A percentile compares a stretch with the other conserved stretches of the same genome.
These are phyloP conservation scores for Numenius arquata DNA, from an alignment of 2,113 vertebrate species.

Conservation along the genomic window DNA sequence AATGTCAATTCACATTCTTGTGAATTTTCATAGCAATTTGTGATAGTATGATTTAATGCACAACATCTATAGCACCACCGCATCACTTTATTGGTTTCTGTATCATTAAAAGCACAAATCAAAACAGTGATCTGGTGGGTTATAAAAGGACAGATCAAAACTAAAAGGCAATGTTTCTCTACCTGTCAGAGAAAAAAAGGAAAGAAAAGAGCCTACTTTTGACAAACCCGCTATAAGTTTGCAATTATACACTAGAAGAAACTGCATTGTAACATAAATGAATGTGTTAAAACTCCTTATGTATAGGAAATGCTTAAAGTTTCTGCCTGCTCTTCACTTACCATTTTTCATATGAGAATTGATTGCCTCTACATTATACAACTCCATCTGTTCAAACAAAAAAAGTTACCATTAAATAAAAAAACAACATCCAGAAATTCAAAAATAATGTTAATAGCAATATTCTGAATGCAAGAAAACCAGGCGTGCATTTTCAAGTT, in stretches of 20 bases:
- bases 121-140: neutral
- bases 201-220: neutral
- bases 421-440: neutral
- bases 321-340: neutral
- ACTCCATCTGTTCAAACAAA: neutral
- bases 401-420: neutral
- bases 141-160: neutral
- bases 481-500: neutral
- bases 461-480: neutral
- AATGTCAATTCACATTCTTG: neutral
- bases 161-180: neutral
- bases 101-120: neutral
- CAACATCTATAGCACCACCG: neutral
- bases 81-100: neutral
- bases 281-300: neutral
- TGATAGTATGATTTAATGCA: neutral
- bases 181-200: neutral
- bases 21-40: neutral
- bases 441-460: neutral
- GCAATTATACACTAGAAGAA: neutral
- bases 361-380: neutral
- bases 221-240: neutral
- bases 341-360: neutral
- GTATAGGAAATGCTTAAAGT: accelerated
- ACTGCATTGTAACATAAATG: neutral